Conservation (phyloP, 2,888 invertebrate species). For the Mesoligia furuncula region DNA sequence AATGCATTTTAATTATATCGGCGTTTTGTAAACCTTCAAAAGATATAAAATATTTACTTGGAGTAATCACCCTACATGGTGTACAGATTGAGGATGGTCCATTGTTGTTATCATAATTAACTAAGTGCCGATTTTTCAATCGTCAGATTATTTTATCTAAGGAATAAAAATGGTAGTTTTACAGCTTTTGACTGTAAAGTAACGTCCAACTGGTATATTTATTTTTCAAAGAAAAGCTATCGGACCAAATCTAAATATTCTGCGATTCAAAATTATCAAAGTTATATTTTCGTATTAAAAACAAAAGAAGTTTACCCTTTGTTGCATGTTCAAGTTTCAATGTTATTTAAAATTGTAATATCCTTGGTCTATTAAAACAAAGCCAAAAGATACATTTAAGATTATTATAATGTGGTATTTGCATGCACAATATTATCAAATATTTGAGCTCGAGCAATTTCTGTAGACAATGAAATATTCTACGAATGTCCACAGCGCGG, state of each 20-base stretch:
- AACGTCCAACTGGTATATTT: background rate
- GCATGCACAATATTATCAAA: conserved; percentile 51
- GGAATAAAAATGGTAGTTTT: background rate
- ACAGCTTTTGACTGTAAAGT: background rate
- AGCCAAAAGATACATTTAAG: conserved; percentile 1
- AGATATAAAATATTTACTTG: background rate
- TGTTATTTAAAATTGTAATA: background rate
- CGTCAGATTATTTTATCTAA: background rate
- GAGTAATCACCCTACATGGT: no score
- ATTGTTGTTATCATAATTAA: background rate
- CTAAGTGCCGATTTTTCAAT: background rate
- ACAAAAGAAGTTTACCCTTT: background rate
- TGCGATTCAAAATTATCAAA: background rate
- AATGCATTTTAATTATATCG: conserved; percentile 11
- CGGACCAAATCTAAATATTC: background rate
- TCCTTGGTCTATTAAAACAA: conserved; percentile 3
- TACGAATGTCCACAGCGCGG: conserved; percentile 31
- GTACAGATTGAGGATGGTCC: background rate
- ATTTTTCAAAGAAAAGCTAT: background rate
- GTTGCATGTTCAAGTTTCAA: conserved; percentile 22
- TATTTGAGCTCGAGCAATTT: conserved; percentile 37
- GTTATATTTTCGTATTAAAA: background rate
- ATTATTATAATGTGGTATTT: conserved; percentile 50
- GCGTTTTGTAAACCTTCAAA: background rate
- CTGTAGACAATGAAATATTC: conserved; percentile 52